Evolutionary conservation across 2,113 vertebrate species (phyloP).

Genomic region (Danionella cerebrum): DNA sequence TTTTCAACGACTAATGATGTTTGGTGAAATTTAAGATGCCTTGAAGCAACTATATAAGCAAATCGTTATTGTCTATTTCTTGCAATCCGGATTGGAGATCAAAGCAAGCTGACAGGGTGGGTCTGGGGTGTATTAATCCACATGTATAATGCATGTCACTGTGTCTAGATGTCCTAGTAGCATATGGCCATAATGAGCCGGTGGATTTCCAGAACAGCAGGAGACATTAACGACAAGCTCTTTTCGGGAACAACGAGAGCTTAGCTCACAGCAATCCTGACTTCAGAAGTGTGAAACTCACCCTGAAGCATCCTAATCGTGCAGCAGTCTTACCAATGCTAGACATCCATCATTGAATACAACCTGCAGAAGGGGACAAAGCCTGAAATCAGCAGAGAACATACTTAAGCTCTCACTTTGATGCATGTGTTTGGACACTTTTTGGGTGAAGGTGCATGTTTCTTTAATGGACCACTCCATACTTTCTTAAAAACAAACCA

Average conservation of each 20-base stretch:
- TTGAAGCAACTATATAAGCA: slow-evolving; percentile 5
- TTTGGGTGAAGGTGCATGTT: no score
- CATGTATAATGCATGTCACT: slow-evolving; percentile 63
- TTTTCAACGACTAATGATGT: slow-evolving; percentile 12
- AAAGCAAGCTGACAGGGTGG: slow-evolving; percentile 50
- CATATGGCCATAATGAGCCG: slow-evolving; percentile 17
- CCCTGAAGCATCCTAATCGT: not conserved
- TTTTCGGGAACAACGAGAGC: slow-evolving; percentile 8
- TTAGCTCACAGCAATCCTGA: not conserved
- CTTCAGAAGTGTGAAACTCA: not conserved
- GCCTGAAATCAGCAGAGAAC: not conserved
- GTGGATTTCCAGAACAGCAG: slow-evolving; percentile 6
- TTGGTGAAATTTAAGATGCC: slow-evolving; percentile 23
- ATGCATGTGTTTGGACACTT: not conserved
- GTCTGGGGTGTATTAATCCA: slow-evolving; percentile 49
- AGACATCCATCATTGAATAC: not conserved
- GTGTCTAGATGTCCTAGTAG: slow-evolving; percentile 34
- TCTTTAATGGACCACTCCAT: no score
- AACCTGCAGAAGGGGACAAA: not conserved
- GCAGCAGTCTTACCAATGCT: not conserved
- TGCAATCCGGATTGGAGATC: slow-evolving; percentile 50
- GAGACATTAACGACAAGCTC: slow-evolving; percentile 11
- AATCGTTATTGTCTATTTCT: slow-evolving; percentile 53
- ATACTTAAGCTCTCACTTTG: not conserved
- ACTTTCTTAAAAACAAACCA: no score